A percentile compares a stretch with the other conserved stretches of the same genome.
Evolutionary conservation across 2,797 vertebrate genomes (phyloP).

Genomic region (Yasuhikotakia modesta): DNA sequence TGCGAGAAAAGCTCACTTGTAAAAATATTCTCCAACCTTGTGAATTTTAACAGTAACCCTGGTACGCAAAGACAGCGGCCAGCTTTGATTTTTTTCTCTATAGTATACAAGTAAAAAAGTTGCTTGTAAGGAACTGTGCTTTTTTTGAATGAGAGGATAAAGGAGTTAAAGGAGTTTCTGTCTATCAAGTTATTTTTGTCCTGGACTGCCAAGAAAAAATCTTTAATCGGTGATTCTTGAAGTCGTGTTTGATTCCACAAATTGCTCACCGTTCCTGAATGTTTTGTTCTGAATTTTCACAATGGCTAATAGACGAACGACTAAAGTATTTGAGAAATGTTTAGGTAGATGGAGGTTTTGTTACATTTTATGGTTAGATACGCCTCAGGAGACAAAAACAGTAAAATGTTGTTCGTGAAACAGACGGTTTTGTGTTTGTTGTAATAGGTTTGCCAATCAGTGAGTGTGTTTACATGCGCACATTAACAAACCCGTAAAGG

Average conservation of each 20-base stretch:
- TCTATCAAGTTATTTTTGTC: background rate
- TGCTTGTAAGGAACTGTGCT: slow-evolving; percentile 8
- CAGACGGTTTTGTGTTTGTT: background rate
- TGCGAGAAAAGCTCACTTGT: too few relatives aligned
- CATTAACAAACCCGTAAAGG: background rate
- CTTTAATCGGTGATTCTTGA: slow-evolving; percentile 16
- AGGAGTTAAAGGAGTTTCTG: background rate
- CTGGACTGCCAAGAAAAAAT: background rate
- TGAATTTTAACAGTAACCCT: background rate
- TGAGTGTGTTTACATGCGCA: background rate
- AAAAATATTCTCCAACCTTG: background rate
- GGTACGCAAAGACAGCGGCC: background rate
- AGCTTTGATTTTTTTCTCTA: background rate
- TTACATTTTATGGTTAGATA: background rate
- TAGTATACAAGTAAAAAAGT: background rate
- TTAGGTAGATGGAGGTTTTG: background rate
- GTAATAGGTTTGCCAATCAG: background rate
- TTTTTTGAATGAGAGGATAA: background rate
- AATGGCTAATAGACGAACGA: background rate
- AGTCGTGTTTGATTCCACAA: slow-evolving; percentile 11
- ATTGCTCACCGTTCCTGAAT: slow-evolving; percentile 1
- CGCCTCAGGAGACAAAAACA: too few relatives aligned
- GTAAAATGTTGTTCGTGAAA: background rate
- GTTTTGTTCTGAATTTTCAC: background rate
- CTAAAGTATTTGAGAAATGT: background rate